Evolutionary conservation across 2,888 invertebrate species (phyloP).

Genomic region (Drosophila dives): DNA sequence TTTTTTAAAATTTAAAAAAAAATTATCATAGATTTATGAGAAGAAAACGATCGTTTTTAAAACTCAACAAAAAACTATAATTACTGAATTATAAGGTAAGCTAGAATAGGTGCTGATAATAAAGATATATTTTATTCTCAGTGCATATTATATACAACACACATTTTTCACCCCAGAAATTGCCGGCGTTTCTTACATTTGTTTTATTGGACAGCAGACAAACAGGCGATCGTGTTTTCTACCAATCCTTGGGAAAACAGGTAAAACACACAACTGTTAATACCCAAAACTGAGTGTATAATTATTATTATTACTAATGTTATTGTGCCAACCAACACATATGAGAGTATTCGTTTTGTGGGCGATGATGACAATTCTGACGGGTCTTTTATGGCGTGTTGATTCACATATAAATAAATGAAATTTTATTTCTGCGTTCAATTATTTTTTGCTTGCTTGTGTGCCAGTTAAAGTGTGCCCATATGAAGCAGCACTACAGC

Average conservation of each 20-base stretch:
- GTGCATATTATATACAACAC: conserved; percentile 19
- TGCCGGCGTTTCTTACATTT: conserved; percentile 53
- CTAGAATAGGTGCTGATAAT: not conserved
- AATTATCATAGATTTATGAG: not conserved
- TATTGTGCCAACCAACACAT: conserved; percentile 8
- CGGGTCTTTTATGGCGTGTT: conserved; percentile 60
- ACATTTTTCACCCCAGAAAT: conserved; percentile 62
- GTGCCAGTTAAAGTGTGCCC: conserved; percentile 27
- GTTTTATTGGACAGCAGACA: conserved; percentile 41
- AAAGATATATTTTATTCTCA: not conserved
- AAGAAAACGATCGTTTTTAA: not conserved
- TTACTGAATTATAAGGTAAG: not conserved
- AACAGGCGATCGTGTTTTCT: conserved; percentile 26
- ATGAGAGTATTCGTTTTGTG: conserved; percentile 34
- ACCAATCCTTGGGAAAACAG: conserved; percentile 4
- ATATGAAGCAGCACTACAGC: conserved; percentile 29
- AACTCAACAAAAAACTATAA: not conserved
- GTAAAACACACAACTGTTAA: not conserved
- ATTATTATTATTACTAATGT: not conserved
- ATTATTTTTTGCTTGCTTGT: conserved; percentile 46
- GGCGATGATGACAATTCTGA: conserved; percentile 52
- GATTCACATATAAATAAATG: conserved; percentile 56
- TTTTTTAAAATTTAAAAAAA: too few species aligned
- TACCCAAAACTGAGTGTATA: not conserved
- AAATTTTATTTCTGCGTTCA: conserved; percentile 63